Evolutionary conservation across 2,888 invertebrate genomes (phyloP).

Genomic region (Lasioglossum morio): DNA sequence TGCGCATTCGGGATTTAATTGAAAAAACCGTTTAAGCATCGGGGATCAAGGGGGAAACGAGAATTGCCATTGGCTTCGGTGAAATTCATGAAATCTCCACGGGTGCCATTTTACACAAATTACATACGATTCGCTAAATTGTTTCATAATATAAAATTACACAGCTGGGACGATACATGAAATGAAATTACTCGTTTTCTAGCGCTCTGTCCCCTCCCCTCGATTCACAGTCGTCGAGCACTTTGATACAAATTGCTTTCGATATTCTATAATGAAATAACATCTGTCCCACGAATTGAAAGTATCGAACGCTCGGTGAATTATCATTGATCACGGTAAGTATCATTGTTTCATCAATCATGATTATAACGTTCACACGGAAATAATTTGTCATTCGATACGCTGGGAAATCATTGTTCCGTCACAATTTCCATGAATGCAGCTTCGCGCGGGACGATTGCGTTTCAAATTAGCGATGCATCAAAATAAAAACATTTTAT

Average conservation of each 20-base stretch:
- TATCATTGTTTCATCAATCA: constrained; percentile 48
- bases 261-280: constrained; percentile 51
- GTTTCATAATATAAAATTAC: not conserved
- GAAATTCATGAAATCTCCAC: not conserved
- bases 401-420: constrained; percentile 36
- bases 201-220: not conserved
- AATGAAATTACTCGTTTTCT: constrained; percentile 22
- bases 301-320: constrained; percentile 37
- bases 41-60: not conserved
- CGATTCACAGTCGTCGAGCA: not conserved
- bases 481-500: not conserved
- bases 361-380: constrained; percentile 35
- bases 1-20: not conserved
- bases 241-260: constrained; percentile 30
- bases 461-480: not conserved
- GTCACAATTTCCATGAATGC: constrained; percentile 34
- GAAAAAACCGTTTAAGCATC: not conserved
- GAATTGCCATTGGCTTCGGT: not conserved
- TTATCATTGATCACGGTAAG: constrained; percentile 39
- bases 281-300: constrained; percentile 1
- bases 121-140: not conserved
- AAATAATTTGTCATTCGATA: constrained; percentile 43
- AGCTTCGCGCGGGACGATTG: constrained; percentile 4
- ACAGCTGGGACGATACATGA: not conserved
- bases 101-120: not conserved